Evolutionary conservation across 2,797 vertebrate species (phyloP).

Genomic region (Sebastes cheni): DNA sequence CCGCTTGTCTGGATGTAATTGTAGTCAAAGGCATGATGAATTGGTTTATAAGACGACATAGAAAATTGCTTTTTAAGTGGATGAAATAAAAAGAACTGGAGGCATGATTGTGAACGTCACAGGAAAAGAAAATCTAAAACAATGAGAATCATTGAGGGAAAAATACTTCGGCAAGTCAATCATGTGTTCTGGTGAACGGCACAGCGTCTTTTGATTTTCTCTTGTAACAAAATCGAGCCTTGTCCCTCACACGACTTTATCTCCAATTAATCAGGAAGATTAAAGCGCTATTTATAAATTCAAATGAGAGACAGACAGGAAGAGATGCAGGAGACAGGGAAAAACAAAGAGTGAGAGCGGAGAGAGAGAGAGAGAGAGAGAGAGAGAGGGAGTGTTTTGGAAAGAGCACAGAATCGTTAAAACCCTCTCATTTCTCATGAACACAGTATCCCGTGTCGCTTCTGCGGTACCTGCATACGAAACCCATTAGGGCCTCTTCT

Average conservation of each 20-base stretch:
- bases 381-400: conserved; percentile 53
- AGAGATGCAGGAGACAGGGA: conserved; percentile 5
- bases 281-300: conserved; percentile 34
- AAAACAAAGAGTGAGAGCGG: not conserved
- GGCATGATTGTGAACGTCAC: conserved; percentile 7
- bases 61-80: conserved; percentile 53
- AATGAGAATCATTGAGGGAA: conserved; percentile 34
- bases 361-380: not conserved
- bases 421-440: conserved; percentile 78
- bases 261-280: conserved; percentile 38
- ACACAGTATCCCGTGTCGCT: conserved; percentile 64
- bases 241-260: conserved; percentile 20
- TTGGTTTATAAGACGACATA: conserved; percentile 35
- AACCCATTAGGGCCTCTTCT: conserved; percentile 78
- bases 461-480: conserved; percentile 81
- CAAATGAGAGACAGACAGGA: conserved; percentile 39
- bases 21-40: conserved; percentile 54
- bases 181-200: conserved; percentile 2
- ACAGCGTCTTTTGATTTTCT: conserved; percentile 23
- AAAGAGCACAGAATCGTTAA: conserved; percentile 60
- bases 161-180: conserved; percentile 6
- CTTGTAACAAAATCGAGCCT: conserved; percentile 10
- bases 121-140: conserved; percentile 17
- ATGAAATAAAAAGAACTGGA: conserved; percentile 38
- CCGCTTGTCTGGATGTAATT: conserved; percentile 65